These are phyloP conservation scores for Gymnoscopelus braueri DNA, from an alignment of 2,797 vertebrate species.

Conservation along the genomic window DNA sequence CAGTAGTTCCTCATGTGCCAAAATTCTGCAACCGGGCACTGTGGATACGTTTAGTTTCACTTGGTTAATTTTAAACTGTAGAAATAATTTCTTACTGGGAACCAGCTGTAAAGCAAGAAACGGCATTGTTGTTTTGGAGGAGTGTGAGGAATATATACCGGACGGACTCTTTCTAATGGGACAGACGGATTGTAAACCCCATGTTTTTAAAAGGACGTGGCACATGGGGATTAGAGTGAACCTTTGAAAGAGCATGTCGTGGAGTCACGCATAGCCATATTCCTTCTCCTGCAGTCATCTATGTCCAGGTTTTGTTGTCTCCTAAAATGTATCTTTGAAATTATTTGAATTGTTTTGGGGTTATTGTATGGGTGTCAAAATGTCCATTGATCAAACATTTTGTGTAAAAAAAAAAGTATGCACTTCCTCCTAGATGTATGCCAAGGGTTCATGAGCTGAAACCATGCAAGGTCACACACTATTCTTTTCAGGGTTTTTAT, in stretches of 20 bases:
- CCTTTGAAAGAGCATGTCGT: background rate
- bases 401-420: background rate
- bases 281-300: constrained; percentile 1
- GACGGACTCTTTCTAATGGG: constrained; percentile 1
- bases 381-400: constrained; percentile 25
- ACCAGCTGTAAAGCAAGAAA: constrained; percentile 1
- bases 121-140: background rate
- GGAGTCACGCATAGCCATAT: constrained; percentile 4
- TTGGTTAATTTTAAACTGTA: constrained; percentile 11
- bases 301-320: background rate
- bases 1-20: constrained; percentile 21
- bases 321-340: background rate
- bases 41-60: constrained; percentile 33
- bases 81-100: constrained; percentile 9
- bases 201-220: constrained; percentile 15
- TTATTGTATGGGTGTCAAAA: background rate
- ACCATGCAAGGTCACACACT: constrained; percentile 15
- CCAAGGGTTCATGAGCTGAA: constrained; percentile 11
- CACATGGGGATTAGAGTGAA: background rate
- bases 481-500: constrained; percentile 5
- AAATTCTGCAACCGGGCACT: constrained; percentile 38
- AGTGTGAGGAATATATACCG: background rate
- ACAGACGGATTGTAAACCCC: background rate
- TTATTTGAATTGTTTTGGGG: no score
- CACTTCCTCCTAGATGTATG: background rate